Percentiles rank a stretch among this genome's conserved stretches.
Conservation (phyloP, 1,140 invertebrate species). For the Zaprionus africanus region DNA sequence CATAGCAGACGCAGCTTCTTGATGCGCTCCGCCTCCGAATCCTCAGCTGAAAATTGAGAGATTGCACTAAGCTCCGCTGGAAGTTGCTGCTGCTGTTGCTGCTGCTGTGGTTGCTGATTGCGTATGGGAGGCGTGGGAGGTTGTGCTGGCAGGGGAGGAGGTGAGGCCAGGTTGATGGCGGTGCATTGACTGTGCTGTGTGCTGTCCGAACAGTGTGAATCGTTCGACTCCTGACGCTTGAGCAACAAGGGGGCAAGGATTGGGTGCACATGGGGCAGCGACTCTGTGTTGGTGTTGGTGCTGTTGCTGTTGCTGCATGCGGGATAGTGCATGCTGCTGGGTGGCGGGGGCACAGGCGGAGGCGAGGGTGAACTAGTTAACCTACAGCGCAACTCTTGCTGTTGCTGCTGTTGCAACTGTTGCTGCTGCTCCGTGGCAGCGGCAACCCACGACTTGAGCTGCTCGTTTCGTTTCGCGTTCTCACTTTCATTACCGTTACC, state of each 20-base stretch:
- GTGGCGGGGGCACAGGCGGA: conserved; percentile 70
- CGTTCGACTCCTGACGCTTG: conserved; percentile 79
- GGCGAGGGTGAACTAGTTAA: conserved; percentile 57
- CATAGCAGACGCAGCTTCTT: conserved; percentile 86
- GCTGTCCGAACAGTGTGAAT: conserved; percentile 85
- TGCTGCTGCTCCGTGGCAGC: background rate
- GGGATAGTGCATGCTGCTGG: conserved; percentile 39
- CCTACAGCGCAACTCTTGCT: conserved; percentile 30
- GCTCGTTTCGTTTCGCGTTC: conserved; percentile 20
- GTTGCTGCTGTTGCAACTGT: conserved; percentile 1
- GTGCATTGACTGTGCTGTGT: conserved; percentile 86
- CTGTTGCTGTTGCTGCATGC: conserved; percentile 4
- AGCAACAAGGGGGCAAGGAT: conserved; percentile 40
- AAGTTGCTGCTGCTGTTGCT: conserved; percentile 1
- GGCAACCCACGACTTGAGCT: background rate
- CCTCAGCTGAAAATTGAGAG: conserved; percentile 53
- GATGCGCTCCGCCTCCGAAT: conserved; percentile 63
- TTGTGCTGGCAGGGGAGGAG: conserved; percentile 47
- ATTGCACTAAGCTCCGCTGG: conserved; percentile 38
- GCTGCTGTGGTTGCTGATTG: conserved; percentile 10
- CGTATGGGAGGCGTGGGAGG: conserved; percentile 48
- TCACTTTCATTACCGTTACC: conserved; percentile 6
- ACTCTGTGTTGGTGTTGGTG: conserved; percentile 11
- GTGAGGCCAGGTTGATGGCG: conserved; percentile 85
- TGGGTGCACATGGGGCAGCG: conserved; percentile 1